Conservation (phyloP, 1,140 invertebrate genomes). For the Mercenaria mercenaria region DNA sequence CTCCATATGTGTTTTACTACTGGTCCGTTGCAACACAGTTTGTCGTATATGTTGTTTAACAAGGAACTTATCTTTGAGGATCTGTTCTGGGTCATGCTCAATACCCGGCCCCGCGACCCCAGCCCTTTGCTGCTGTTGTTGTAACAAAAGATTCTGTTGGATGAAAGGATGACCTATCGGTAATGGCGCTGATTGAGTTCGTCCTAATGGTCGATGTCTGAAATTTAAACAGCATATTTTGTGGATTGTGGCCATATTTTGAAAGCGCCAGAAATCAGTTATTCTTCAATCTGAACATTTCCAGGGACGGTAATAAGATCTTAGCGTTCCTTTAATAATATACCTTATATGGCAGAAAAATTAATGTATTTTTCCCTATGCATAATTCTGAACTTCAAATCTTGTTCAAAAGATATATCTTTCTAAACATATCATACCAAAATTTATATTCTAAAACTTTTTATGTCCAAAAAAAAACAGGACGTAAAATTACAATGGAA, state of each 20-base stretch:
- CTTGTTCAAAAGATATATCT: no score
- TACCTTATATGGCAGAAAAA: no score
- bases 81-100: slow-evolving; percentile 60
- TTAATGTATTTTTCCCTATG: no score
- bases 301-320: no score
- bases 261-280: no score
- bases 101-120: slow-evolving; percentile 48
- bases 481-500: no score
- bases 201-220: slow-evolving; percentile 83
- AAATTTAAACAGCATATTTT: slow-evolving; percentile 24
- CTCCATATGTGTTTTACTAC: slow-evolving; percentile 89
- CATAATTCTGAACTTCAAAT: no score
- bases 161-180: slow-evolving; percentile 97
- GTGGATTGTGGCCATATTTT: neutral
- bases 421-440: no score
- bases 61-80: slow-evolving; percentile 70
- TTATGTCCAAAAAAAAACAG: no score
- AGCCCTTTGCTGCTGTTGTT: slow-evolving; percentile 89
- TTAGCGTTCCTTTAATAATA: no score
- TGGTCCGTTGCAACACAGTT: slow-evolving; percentile 93
- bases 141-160: slow-evolving; percentile 90
- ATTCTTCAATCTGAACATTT: no score
- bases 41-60: slow-evolving; percentile 93
- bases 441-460: no score
- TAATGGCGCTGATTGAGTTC: slow-evolving; percentile 91